A percentile compares a stretch with the other conserved stretches of the same genome.
Evolutionary conservation across 2,888 invertebrate species (phyloP).

Genomic region (Anagyrus pseudococci): DNA sequence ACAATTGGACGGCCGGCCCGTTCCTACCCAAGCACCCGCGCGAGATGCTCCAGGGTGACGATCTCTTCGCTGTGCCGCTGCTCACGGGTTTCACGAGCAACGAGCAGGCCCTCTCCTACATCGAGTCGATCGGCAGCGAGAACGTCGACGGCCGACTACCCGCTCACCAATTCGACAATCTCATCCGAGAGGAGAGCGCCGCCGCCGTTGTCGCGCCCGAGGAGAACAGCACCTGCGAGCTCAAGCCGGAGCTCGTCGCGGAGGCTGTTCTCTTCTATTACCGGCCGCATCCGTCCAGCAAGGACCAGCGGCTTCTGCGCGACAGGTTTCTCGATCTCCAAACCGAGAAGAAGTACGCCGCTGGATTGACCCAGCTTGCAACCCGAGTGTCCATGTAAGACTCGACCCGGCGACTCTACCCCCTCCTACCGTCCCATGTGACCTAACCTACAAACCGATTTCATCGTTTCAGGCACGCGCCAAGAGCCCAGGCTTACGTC

Average conservation of each 20-base stretch:
- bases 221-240: conserved; percentile 58
- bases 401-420: no score
- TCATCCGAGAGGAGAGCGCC: conserved; percentile 66
- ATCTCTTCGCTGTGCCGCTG: conserved; percentile 73
- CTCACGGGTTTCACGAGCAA: conserved; percentile 82
- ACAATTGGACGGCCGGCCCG: conserved; percentile 68
- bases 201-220: conserved; percentile 43
- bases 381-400: conserved; percentile 68
- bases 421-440: background rate
- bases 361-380: conserved; percentile 75
- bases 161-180: conserved; percentile 67
- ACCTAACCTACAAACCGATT: background rate
- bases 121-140: conserved; percentile 66
- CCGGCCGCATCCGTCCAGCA: conserved; percentile 71
- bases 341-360: conserved; percentile 77
- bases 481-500: conserved; percentile 67
- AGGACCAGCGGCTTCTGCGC: conserved; percentile 69
- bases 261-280: conserved; percentile 82
- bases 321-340: conserved; percentile 75
- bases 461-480: conserved; percentile 45
- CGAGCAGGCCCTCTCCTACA: conserved; percentile 74
- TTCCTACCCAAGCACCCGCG: conserved; percentile 75
- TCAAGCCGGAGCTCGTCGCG: conserved; percentile 59
- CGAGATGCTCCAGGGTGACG: conserved; percentile 68
- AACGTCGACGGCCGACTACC: conserved; percentile 70